Evolutionary conservation across 2,888 invertebrate genomes (phyloP), one percentile per base, ranked within the genome.

Genomic region (Brachyopa scutellaris): DNA sequence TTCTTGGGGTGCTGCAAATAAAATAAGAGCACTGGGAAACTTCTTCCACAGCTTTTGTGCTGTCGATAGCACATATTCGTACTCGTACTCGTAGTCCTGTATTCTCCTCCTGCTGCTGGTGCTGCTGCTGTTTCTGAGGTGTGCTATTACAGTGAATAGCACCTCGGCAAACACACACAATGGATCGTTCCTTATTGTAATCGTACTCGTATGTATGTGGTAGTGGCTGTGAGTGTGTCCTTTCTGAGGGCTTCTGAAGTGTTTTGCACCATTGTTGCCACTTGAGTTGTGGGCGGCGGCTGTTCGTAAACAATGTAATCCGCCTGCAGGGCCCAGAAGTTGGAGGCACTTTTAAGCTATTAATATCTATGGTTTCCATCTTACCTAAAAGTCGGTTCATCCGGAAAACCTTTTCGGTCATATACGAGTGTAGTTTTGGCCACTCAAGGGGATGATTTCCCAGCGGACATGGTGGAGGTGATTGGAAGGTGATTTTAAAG

Each of bases 261-360:
- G 61, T 61, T 49, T 66, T 66, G 51, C 70, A 33, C 72, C 77
- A 82, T 82, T 82, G 77, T 80, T 80, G 69, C 80, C 80, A 80
- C 80, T 80, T 76, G 69, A 80, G 59, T 76, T 76, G 76, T 80
- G 80, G 80, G 80, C 67, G 59, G 62, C 11, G 31, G 45, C 36
- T 42, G 70, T 61, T 61, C 17, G 38, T 51, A 76, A 76, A 82
- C 80, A 70, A 72, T 82, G 51, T 70, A 70, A 70, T 70, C 76
- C 40, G 42, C 21, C 49, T 17, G 9, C 29, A 45, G 8, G 21
- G 6, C 17, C 3, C 2, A 8, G 23, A 2, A 26, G 29, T 8
- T 19, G 15, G 7, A 13, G 23, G 15, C 15, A 64, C 74, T 76
- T 80, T 59, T 69, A 80, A 70, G 76, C 76, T 80, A 31, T 64